phyloP scores from a whole-genome alignment of 2,888 invertebrate genomes.

The Platycheirus albimanus region DNA sequence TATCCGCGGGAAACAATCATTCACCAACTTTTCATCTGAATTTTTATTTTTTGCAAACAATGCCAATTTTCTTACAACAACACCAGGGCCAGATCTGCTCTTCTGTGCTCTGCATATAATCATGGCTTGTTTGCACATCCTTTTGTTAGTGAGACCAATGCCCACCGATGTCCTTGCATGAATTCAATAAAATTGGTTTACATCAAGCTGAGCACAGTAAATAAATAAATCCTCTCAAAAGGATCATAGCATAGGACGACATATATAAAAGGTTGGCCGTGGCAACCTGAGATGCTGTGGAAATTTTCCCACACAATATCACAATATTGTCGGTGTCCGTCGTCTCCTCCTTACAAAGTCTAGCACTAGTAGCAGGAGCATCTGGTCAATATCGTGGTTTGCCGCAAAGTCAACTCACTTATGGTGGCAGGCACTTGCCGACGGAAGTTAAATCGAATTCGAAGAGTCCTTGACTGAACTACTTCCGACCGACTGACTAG shows the following conservation, averaged over 20 bases:
- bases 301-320: neutral
- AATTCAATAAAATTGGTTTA: slow-evolving; percentile 11
- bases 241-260: neutral
- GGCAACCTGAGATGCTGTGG: neutral
- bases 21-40: too few relatives aligned
- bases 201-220: too few relatives aligned
- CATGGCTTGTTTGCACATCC: too few relatives aligned
- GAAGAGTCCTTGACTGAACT: slow-evolving; percentile 13
- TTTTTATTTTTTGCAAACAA: too few relatives aligned
- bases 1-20: too few relatives aligned
- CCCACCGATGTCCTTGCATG: too few relatives aligned
- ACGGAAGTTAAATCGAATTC: slow-evolving; percentile 33
- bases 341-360: neutral
- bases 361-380: neutral
- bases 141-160: too few relatives aligned
- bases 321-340: neutral
- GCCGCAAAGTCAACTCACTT: slow-evolving; percentile 26
- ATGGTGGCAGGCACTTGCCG: neutral
- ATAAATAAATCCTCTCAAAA: neutral
- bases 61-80: too few relatives aligned
- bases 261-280: neutral
- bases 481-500: slow-evolving; percentile 1
- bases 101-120: too few relatives aligned
- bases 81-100: too few relatives aligned
- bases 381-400: slow-evolving; percentile 2